Base-by-base conservation (phyloP, 2,888 invertebrate genomes). In the Chrysodeixis includens region DNA sequence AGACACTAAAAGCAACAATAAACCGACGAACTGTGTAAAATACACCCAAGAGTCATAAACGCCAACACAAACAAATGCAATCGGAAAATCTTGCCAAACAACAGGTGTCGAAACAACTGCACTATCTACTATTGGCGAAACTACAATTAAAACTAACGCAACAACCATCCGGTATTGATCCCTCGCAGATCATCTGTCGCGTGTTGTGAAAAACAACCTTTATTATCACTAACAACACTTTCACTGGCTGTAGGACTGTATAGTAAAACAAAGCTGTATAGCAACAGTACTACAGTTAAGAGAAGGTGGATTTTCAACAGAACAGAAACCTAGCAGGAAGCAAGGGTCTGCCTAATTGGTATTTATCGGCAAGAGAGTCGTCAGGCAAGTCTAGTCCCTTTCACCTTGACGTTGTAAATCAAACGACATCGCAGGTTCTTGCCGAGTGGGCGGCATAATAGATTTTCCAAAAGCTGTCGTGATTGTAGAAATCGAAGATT, bases 391-490 rank as follows among this genome's bases (percentile, higher is more conserved):
- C 82, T 49, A 69, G 80, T 82, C 79, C 90, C 90, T 91, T 91
- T 91, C 91, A 87, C 92, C 84, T 77, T 76, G 83, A 74, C 74
- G 79, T 79, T 74, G 83, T 85, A 83, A 86, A 86, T 87, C 84
- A 76, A 76, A 64, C 69, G 66, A 63, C 76, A 78, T 56, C 57
- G 55, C 58, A 68, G 22, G 46, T 63, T 49, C 53, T 32, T 55
- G 66, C 51, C 18, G n/a, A 66, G 63, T 76, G 62, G 76, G 71
- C 62, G 56, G 66, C 35, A 63, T 70, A 67, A 76, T 71, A 70
- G 67, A 74, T 81, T 78, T 82, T 71, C 70, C 63, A 69, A 74
- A 74, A 69, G 75, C 68, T 66, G 30, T 69, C 49, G 44, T 60
- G 55, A 54, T 63, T 49, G 32, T 71, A 72, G 76, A 68, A 71